phyloP scores from a whole-genome alignment of 1,140 invertebrate species.

The Hypothenemus hampei region DNA sequence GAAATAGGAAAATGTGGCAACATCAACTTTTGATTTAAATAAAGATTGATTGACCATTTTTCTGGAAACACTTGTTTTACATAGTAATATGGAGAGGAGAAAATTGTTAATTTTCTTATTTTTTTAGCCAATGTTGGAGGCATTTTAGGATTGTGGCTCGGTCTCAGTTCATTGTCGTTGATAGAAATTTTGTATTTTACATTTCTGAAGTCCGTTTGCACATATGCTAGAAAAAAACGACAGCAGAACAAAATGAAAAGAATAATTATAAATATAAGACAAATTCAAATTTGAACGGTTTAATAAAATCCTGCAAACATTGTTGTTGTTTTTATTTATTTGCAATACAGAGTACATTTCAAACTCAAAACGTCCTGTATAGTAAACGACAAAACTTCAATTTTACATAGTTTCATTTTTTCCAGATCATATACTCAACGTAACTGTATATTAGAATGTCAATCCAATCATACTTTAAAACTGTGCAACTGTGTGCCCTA shows the following conservation, averaged over 20 bases:
- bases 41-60: neutral
- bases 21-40: no score
- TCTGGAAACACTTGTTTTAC: neutral
- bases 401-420: neutral
- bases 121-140: conserved; percentile 61
- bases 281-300: no score
- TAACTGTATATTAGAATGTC: conserved; percentile 32
- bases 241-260: conserved; percentile 2
- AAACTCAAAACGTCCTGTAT: no score
- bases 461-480: conserved; percentile 31
- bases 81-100: no score
- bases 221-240: conserved; percentile 9
- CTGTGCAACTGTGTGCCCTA: conserved; percentile 33
- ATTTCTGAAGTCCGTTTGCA: conserved; percentile 14
- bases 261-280: no score
- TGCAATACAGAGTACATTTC: no score
- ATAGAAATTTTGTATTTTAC: conserved; percentile 33
- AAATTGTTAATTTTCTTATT: neutral
- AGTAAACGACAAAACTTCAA: no score
- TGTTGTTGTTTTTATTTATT: no score
- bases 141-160: conserved; percentile 69
- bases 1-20: no score
- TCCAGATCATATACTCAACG: conserved; percentile 32
- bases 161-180: conserved; percentile 71
- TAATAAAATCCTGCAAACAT: no score